Percentiles rank a stretch among this genome's conserved stretches.
These are phyloP conservation scores for Hydropsyche tenuis DNA, from an alignment of 1,140 invertebrate genomes.

Conservation along the genomic window DNA sequence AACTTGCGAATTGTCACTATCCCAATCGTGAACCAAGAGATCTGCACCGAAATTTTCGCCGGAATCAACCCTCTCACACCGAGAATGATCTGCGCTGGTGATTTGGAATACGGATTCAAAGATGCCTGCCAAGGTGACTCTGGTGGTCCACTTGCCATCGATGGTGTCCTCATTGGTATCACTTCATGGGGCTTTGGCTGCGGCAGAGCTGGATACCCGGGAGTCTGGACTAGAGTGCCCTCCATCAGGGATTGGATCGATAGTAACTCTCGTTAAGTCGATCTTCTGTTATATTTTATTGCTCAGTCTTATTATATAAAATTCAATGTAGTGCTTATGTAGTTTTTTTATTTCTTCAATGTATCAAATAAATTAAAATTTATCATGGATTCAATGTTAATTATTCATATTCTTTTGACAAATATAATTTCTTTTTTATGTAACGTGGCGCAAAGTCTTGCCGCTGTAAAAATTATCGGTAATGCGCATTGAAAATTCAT, in stretches of 20 bases:
- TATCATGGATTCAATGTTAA: no score
- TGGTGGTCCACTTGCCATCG: slow-evolving; percentile 67
- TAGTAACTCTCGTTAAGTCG: no score
- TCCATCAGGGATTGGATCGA: slow-evolving; percentile 55
- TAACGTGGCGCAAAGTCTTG: no score
- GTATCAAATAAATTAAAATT: no score
- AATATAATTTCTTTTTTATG: no score
- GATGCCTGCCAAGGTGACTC: slow-evolving; percentile 73
- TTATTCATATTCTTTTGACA: no score
- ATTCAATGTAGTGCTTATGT: no score
- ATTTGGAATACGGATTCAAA: slow-evolving; percentile 49
- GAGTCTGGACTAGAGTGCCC: slow-evolving; percentile 80
- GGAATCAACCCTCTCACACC: slow-evolving; percentile 52
- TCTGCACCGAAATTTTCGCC: slow-evolving; percentile 53
- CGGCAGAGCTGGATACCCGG: slow-evolving; percentile 71
- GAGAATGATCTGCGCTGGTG: slow-evolving; percentile 58
- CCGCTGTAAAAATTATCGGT: no score
- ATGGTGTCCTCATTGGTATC: slow-evolving; percentile 66
- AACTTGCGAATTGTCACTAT: slow-evolving; percentile 27
- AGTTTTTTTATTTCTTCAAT: no score
- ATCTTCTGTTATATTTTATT: no score
- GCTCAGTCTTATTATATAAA: no score
- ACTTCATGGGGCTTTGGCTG: slow-evolving; percentile 78
- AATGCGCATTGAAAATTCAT: no score
- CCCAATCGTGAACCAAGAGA: slow-evolving; percentile 33